These are phyloP conservation scores for Plusia festucae DNA, from an alignment of 2,888 invertebrate species.

Conservation along the genomic window DNA sequence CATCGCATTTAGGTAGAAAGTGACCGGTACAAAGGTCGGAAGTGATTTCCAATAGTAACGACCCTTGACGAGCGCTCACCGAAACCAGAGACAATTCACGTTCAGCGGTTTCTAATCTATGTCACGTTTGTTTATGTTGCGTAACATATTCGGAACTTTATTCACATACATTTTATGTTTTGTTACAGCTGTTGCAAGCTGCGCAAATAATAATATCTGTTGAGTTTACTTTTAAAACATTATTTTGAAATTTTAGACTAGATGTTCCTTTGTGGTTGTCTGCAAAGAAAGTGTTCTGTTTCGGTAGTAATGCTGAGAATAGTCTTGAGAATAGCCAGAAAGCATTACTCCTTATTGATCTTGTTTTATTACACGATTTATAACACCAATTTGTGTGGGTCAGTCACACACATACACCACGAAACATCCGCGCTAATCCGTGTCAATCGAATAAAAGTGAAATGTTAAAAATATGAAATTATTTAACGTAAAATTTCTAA, in stretches of 20 bases:
- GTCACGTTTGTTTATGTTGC: conserved; percentile 38
- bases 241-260: conserved; percentile 8
- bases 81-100: conserved; percentile 59
- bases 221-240: conserved; percentile 7
- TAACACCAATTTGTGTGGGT: neutral
- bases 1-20: conserved; percentile 76
- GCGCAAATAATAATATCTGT: conserved; percentile 24
- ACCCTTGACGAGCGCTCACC: conserved; percentile 76
- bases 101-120: conserved; percentile 64
- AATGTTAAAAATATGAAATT: conserved; percentile 51
- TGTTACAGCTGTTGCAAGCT: conserved; percentile 11
- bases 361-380: neutral
- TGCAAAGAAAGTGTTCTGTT: too few species aligned
- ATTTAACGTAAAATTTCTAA: conserved; percentile 51
- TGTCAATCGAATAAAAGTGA: conserved; percentile 60
- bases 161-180: conserved; percentile 18
- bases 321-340: neutral
- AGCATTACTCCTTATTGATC: too few species aligned
- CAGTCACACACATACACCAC: conserved; percentile 9
- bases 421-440: conserved; percentile 39
- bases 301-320: too few species aligned
- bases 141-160: conserved; percentile 29
- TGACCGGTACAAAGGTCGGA: conserved; percentile 86
- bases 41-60: conserved; percentile 82
- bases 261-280: neutral